These are phyloP conservation scores for Molanna angustata DNA, from an alignment of 2,888 invertebrate genomes.

Conservation along the genomic window DNA sequence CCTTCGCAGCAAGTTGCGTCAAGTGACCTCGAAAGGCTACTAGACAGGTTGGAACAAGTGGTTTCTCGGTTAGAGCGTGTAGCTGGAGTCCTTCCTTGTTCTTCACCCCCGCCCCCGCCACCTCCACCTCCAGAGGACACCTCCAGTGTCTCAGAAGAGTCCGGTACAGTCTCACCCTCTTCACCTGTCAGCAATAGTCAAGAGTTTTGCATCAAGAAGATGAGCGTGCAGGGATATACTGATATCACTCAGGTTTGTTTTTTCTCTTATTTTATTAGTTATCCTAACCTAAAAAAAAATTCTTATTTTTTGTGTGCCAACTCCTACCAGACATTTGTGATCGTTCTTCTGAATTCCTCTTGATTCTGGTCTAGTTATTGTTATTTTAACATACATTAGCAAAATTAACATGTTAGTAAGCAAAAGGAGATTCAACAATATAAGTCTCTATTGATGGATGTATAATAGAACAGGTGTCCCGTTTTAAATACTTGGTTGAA, in stretches of 20 bases:
- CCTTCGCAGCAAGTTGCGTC: constrained; percentile 34
- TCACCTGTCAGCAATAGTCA: constrained; percentile 38
- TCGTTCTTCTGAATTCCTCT: too few relatives aligned
- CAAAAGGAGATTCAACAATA: too few relatives aligned
- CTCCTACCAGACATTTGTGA: too few relatives aligned
- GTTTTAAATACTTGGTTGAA: too few relatives aligned
- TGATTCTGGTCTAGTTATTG: too few relatives aligned
- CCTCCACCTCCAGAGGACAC: constrained; percentile 36
- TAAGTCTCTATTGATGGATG: too few relatives aligned
- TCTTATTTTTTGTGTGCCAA: too few relatives aligned
- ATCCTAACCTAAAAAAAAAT: too few relatives aligned
- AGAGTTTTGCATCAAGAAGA: constrained; percentile 43
- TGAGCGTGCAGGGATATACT: constrained; percentile 76
- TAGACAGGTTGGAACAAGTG: constrained; percentile 71
- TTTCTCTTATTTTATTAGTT: too few relatives aligned
- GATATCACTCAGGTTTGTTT: constrained; percentile 60
- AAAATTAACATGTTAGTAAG: too few relatives aligned
- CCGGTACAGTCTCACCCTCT: constrained; percentile 38
- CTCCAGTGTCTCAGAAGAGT: constrained; percentile 19
- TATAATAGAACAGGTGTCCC: too few relatives aligned
- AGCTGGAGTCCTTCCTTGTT: constrained; percentile 35
- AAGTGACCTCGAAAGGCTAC: constrained; percentile 64
- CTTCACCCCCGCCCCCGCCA: constrained; percentile 36
- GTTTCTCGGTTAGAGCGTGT: constrained; percentile 68
- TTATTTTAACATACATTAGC: too few relatives aligned